Conservation (phyloP, 2,888 invertebrate species). For the Sepioteuthis lessoniana region DNA sequence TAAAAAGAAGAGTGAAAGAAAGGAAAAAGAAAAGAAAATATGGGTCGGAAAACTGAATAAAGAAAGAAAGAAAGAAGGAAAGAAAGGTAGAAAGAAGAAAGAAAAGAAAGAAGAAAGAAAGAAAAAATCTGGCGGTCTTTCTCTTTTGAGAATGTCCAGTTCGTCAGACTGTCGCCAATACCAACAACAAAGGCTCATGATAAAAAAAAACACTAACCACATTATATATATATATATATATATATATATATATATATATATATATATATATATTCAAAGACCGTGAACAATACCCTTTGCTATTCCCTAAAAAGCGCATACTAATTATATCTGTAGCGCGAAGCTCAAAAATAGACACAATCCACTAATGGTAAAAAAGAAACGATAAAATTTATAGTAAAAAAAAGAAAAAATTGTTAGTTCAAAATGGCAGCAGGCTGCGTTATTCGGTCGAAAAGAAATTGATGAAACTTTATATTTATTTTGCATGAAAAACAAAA, state of each 20-base stretch:
- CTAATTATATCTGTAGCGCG: not conserved
- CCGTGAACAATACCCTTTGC: not conserved
- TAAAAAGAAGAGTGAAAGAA: no score
- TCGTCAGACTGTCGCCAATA: no score
- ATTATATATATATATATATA: slow-evolving; percentile 1
- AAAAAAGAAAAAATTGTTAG: not conserved
- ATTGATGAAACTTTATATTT: not conserved
- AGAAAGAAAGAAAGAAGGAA: no score
- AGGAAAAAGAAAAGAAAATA: no score
- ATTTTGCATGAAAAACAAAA: not conserved
- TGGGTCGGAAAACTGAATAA: no score
- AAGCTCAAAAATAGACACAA: not conserved
- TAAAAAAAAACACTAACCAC: no score
- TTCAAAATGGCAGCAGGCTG: not conserved
- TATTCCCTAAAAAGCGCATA: not conserved
- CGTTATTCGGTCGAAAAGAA: not conserved
- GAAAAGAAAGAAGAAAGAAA: no score
- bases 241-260: not conserved
- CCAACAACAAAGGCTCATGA: no score
- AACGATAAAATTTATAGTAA: not conserved
- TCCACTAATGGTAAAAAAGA: not conserved
- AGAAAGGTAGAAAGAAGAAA: no score
- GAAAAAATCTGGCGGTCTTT: no score
- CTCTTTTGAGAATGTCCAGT: no score
- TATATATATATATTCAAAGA: not conserved